phyloP scores from a whole-genome alignment of 2,113 vertebrate species.

The Pampusana beccarii region DNA sequence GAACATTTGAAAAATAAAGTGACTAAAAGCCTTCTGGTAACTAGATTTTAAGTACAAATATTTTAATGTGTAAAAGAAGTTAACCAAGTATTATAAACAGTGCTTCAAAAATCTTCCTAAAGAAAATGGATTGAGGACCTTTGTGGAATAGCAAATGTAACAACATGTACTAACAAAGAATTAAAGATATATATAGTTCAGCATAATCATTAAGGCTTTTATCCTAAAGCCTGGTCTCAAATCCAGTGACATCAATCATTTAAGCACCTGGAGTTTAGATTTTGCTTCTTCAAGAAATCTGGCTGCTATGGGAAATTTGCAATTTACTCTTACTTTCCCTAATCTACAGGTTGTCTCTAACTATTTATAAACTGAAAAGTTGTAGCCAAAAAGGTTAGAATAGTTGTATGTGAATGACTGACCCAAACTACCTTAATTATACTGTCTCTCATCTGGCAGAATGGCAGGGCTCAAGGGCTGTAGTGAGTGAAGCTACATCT shows the following conservation, averaged over 20 bases:
- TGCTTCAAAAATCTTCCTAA: background rate
- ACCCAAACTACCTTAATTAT: background rate
- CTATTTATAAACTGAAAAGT: background rate
- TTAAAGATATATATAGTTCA: background rate
- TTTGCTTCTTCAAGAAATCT: background rate
- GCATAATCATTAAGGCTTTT: background rate
- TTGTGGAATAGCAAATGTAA: background rate
- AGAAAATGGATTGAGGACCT: background rate
- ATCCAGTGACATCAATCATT: background rate
- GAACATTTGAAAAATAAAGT: background rate
- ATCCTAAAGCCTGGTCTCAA: background rate
- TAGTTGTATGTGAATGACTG: rapidly evolving
- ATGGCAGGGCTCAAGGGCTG: background rate
- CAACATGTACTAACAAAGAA: background rate
- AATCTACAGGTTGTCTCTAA: background rate
- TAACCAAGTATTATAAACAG: background rate
- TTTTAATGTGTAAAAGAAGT: background rate
- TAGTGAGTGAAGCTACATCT: background rate
- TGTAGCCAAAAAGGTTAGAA: background rate
- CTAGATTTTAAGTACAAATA: background rate
- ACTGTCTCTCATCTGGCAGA: background rate
- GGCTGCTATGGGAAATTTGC: background rate
- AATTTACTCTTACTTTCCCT: background rate
- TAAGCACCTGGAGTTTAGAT: background rate
- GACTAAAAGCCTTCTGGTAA: background rate